A percentile compares a stretch with the other conserved stretches of the same genome.
Conservation (phyloP, 2,113 vertebrate species). For the Rana temporaria region DNA sequence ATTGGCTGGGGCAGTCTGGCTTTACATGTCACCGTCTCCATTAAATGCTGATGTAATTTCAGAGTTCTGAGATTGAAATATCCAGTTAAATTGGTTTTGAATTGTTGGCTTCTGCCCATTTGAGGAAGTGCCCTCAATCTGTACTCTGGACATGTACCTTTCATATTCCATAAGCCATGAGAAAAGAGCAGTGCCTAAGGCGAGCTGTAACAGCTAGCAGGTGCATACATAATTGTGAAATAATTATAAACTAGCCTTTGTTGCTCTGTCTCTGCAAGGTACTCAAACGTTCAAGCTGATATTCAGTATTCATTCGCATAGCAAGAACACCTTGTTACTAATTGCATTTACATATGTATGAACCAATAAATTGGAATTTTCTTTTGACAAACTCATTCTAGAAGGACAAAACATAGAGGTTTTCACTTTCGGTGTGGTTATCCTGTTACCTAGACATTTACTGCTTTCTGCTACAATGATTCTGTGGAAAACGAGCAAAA, state of each 20-base stretch:
- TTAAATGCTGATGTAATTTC: too few species aligned
- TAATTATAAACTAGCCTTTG: constrained; percentile 46
- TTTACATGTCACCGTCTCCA: too few species aligned
- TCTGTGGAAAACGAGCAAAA: background rate
- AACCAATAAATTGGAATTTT: constrained; percentile 1
- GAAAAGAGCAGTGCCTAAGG: constrained; percentile 14
- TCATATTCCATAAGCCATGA: constrained; percentile 23
- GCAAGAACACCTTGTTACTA: constrained; percentile 39
- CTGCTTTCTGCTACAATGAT: background rate
- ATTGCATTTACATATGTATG: constrained; percentile 55
- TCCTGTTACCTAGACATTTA: background rate
- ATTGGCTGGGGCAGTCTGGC: too few species aligned
- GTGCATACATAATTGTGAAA: constrained; percentile 51
- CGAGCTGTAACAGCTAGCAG: constrained; percentile 29
- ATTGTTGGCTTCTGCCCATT: background rate
- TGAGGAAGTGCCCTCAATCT: constrained; percentile 13
- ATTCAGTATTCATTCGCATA: constrained; percentile 41
- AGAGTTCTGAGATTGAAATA: too few species aligned
- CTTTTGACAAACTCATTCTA: constrained; percentile 1
- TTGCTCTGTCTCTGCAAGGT: constrained; percentile 17
- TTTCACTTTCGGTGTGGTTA: background rate
- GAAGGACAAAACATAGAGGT: background rate
- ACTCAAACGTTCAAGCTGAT: constrained; percentile 34
- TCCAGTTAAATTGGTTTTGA: background rate
- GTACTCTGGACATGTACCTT: constrained; percentile 26